A percentile compares a stretch with the other conserved stretches of the same genome.
These are phyloP conservation scores for Drosophila neoperkinsi DNA, from an alignment of 2,888 invertebrate species.

Conservation along the genomic window DNA sequence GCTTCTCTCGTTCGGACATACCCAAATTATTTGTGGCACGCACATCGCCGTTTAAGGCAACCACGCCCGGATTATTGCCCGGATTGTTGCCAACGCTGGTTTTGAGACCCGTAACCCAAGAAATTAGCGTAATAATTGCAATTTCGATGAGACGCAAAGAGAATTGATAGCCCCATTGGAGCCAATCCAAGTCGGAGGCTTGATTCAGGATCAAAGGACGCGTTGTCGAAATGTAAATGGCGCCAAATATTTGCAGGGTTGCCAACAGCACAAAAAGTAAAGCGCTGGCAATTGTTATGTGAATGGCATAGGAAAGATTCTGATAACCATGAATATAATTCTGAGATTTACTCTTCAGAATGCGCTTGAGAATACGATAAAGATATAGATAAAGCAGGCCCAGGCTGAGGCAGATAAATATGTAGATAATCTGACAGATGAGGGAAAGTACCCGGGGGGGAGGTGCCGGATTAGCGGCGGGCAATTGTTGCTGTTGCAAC, in stretches of 20 bases:
- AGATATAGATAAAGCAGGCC: conserved; percentile 94
- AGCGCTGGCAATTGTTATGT: conserved; percentile 94
- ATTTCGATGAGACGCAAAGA: conserved; percentile 94
- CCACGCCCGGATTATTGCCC: conserved; percentile 15
- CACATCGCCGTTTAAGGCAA: conserved; percentile 53
- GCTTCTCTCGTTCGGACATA: conserved; percentile 87
- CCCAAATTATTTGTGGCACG: conserved; percentile 29
- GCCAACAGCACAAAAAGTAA: conserved; percentile 93
- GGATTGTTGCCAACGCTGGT: conserved; percentile 85
- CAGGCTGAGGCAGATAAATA: conserved; percentile 92
- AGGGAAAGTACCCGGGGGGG: conserved; percentile 88
- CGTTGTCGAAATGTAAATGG: conserved; percentile 87
- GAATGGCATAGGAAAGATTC: conserved; percentile 94
- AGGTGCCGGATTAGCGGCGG: conserved; percentile 70
- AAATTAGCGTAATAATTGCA: conserved; percentile 93
- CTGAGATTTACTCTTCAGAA: conserved; percentile 91
- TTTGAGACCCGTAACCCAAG: conserved; percentile 93
- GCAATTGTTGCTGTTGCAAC: conserved; percentile 53
- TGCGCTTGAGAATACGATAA: conserved; percentile 91
- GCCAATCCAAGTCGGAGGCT: conserved; percentile 90
- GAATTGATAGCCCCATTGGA: conserved; percentile 96
- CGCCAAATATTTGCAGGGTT: conserved; percentile 93
- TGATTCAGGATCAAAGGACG: conserved; percentile 79
- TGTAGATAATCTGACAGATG: conserved; percentile 94
- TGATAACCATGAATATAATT: conserved; percentile 92